These are phyloP conservation scores for Grus americana DNA, from an alignment of 2,113 vertebrate species.

Conservation along the genomic window DNA sequence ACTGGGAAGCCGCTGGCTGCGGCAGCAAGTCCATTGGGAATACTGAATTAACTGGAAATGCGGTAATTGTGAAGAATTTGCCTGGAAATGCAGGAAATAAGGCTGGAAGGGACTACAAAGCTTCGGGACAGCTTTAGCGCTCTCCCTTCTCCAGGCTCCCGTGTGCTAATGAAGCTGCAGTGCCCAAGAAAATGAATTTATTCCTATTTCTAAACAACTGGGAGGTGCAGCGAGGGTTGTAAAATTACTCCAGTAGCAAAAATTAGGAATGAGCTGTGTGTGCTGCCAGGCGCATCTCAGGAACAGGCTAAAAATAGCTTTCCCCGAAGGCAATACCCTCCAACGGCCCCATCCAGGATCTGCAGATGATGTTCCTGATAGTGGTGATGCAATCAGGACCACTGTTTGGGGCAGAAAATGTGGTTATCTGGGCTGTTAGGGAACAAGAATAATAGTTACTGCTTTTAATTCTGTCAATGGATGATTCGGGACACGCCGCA, in stretches of 20 bases:
- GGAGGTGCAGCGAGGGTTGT: rapidly evolving
- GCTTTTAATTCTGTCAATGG: background rate
- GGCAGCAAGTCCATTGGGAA: rapidly evolving
- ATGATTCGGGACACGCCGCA: background rate
- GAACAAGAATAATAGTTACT: background rate
- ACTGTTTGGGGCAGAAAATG: rapidly evolving
- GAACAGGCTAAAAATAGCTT: background rate
- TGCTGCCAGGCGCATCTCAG: rapidly evolving
- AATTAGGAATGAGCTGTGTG: rapidly evolving
- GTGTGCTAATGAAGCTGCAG: background rate
- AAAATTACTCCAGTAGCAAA: rapidly evolving
- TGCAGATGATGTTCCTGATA: background rate
- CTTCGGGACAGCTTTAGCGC: background rate
- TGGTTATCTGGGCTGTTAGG: background rate
- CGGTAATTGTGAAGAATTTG: rapidly evolving
- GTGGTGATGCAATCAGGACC: rapidly evolving
- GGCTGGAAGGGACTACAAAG: rapidly evolving
- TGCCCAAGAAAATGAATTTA: background rate
- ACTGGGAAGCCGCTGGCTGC: rapidly evolving
- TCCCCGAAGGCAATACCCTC: no score
- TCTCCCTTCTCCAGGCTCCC: background rate
- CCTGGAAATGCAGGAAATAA: background rate
- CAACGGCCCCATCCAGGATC: rapidly evolving
- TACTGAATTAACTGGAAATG: rapidly evolving
- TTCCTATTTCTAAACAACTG: rapidly evolving